Base-by-base conservation (phyloP, 2,113 vertebrate species). In the Kryptolebias marmoratus region DNA sequence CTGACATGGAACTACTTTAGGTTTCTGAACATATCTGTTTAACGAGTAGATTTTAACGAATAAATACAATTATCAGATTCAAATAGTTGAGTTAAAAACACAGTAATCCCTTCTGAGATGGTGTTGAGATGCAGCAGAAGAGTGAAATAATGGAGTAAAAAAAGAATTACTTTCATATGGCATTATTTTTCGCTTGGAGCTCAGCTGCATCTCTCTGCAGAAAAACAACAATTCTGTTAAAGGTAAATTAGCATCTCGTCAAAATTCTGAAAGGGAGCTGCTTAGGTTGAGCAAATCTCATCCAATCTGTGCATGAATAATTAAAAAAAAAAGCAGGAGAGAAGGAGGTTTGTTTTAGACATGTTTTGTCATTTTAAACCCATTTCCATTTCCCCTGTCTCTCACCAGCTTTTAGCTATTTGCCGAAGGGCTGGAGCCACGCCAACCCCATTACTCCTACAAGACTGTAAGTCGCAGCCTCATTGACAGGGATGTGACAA, bases 401-500 rank as follows among this genome's bases (percentile, higher is more conserved):
- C 50, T 42, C 27, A 7, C 58, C 39, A 15, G 57, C 76, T 68
- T 79, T 68, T 64, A 32, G 56, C 56, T 69, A 15, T 73, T 57
- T 75, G 60, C 54, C 11, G 28, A 60, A 36, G 45, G 60, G 45
- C 75, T 88, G 87, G 87, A 80, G 58, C 49, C 62, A 1, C 1
- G 80, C 87, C 89, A 88, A 84, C 67, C 60, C 83, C 77, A 86
- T 87, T 84, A 84, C 79, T 73, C 75, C 80, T 68, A 82, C 89
- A 67, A 69, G 81, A 86, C 76, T 82, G 83, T 77, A 79, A 86
- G 81, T 82, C 30, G 39, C 47, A n/a, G 79, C 79, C 68, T 81
- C 86, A 83, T 77, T 80, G 86, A 89, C 83, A 85, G 77, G 65
- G 77, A 79, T 63, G 84, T 84, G 86, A 88, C 89, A 81, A 89